Evolutionary conservation across 64 coral and sea anemone genomes (phyloP), one percentile per base, ranked within the genome.

Genomic region (Montipora capricornis): DNA sequence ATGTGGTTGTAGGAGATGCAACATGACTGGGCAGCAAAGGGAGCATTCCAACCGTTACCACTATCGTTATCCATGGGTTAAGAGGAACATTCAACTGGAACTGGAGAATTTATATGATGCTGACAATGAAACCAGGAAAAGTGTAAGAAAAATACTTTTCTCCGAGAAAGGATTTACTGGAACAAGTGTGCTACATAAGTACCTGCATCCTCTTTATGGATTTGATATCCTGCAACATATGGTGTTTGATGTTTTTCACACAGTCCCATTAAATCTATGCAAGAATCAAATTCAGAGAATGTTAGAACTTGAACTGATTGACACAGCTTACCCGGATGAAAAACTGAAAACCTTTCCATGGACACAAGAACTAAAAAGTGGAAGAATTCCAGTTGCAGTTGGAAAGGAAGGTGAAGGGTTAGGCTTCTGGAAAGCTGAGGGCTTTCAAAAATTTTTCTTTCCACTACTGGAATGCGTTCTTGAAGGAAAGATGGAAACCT

Each of bases 381-480:
- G 83, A 76, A 17, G 89, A 76, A 75, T 92, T 92, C 89, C 89
- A 19, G 75, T 44, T 73, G 13, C 22, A 61, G 79, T 92, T 88
- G 83, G 89, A 81, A 92, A 75, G 51, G 77, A 95, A 9, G 9
- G 73, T 51, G 83, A 91, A 88, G 82, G 89, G 15, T 69, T 92
- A 76, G 66, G 89, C 6, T 55, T 66, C 52, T 95, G 84, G 89
- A 92, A 92, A 67, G 94, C 89, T 79, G 89, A 95, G 75, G 20
- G 74, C 19, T 91, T 88, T 92, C 94, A 95, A 53, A 95, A 95
- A 91, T 92, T 92, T 89, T 74, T 70, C 57, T 95, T 90, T 82
- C 87, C 87, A 76, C 73, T 95, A 49, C 47, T 91, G 24, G 94
- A 83, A 79, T 95, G 89, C 58, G 74, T 89, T 67, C 51, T 95